phyloP scores from a whole-genome alignment of 2,797 vertebrate species.

The Platalea minor region DNA sequence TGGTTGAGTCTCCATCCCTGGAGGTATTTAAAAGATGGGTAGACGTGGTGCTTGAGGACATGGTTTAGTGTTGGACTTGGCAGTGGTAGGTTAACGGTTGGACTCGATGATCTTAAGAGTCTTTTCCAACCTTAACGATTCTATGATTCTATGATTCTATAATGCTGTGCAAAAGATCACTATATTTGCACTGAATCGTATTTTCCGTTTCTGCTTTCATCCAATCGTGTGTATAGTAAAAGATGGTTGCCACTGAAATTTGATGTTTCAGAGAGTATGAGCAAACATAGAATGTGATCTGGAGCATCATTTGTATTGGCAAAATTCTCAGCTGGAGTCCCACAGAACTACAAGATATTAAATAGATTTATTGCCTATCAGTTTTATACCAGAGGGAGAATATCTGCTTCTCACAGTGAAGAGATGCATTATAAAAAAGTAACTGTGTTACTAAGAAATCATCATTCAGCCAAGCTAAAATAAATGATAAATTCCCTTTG shows the following conservation, averaged over 20 bases:
- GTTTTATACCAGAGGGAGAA: conserved; percentile 64
- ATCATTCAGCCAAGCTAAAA: conserved; percentile 54
- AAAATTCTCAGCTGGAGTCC: conserved; percentile 55
- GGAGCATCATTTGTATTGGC: conserved; percentile 51
- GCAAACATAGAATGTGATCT: conserved; percentile 55
- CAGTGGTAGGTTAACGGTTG: no score
- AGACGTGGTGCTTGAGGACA: no score
- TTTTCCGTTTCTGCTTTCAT: background rate
- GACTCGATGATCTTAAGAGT: no score
- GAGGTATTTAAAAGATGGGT: no score
- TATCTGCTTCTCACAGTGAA: conserved; percentile 46
- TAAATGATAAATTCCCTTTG: conserved; percentile 50
- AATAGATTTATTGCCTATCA: conserved; percentile 70
- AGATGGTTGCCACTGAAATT: conserved; percentile 55
- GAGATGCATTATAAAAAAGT: conserved; percentile 61
- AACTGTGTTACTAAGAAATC: conserved; percentile 46
- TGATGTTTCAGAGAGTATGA: conserved; percentile 44
- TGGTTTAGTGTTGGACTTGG: no score
- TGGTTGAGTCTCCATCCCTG: no score
- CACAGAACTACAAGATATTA: conserved; percentile 60
- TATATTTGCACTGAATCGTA: background rate
- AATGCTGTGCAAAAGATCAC: background rate
- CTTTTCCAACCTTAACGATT: no score
- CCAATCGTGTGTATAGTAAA: conserved; percentile 17
- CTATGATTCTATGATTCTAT: no score